These are phyloP conservation scores for Sitobion miscanthi DNA, from an alignment of 1,140 invertebrate genomes.

Conservation along the genomic window DNA sequence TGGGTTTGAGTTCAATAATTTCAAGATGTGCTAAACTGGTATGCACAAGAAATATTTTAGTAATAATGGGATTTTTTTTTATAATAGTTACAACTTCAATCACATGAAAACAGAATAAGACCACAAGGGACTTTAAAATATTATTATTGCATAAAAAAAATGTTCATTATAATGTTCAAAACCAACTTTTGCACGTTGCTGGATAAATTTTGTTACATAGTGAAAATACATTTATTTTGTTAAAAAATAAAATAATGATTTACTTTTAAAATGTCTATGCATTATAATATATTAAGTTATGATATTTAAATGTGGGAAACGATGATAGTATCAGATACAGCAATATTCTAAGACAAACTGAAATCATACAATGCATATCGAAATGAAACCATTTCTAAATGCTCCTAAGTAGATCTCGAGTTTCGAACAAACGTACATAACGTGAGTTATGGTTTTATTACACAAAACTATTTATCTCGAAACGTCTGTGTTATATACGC, in stretches of 20 bases:
- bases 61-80: background rate
- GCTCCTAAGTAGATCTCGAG: background rate
- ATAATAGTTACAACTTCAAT: background rate
- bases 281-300: background rate
- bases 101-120: background rate
- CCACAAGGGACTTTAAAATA: background rate
- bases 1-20: no score
- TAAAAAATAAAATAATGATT: background rate
- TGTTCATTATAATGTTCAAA: background rate
- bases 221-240: background rate
- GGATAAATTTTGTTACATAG: background rate
- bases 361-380: background rate
- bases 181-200: background rate
- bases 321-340: background rate
- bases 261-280: background rate
- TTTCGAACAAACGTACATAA: background rate
- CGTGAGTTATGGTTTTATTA: background rate
- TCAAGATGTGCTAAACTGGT: background rate
- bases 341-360: background rate
- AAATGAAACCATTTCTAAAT: background rate
- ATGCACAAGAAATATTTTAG: background rate
- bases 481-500: background rate
- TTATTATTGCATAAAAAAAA: background rate
- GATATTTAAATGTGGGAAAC: background rate
- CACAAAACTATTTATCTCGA: background rate